phyloP scores from a whole-genome alignment of 1,140 invertebrate genomes.

The Papilio xuthus region DNA sequence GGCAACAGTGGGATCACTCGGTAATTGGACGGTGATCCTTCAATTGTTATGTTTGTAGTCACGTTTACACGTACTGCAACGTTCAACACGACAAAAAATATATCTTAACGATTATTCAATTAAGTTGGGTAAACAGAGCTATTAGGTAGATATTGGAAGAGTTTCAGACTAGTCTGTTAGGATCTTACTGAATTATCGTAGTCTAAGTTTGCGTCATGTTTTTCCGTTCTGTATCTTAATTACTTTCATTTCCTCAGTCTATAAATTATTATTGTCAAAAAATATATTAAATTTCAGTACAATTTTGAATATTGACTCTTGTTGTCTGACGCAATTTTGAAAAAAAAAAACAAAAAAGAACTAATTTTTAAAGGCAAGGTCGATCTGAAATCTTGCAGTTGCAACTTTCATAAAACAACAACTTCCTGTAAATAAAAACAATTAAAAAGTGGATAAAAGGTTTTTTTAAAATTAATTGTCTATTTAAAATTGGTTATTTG shows the following conservation, averaged over 20 bases:
- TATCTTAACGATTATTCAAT: neutral
- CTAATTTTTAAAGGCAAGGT: neutral
- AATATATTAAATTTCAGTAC: too few species aligned
- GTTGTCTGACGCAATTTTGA: too few species aligned
- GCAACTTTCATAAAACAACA: neutral
- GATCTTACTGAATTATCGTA: too few species aligned
- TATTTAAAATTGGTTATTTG: too few species aligned
- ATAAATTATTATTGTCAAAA: too few species aligned
- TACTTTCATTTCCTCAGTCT: too few species aligned
- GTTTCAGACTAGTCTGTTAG: too few species aligned
- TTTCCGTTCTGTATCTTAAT: too few species aligned
- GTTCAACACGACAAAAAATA: neutral
- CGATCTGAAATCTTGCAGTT: neutral
- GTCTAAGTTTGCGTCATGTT: too few species aligned
- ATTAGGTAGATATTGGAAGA: neutral
- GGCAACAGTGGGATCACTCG: slow-evolving; percentile 1
- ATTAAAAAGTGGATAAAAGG: neutral
- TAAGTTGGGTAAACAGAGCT: neutral
- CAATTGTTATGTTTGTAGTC: slow-evolving; percentile 20
- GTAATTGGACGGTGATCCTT: slow-evolving; percentile 30
- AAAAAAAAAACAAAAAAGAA: neutral
- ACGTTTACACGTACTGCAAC: slow-evolving; percentile 11
- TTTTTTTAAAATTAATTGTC: too few species aligned
- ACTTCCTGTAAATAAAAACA: neutral
- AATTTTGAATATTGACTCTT: too few species aligned